phyloP scores from a whole-genome alignment of 2,888 invertebrate species.

The Xylophagus ater region DNA sequence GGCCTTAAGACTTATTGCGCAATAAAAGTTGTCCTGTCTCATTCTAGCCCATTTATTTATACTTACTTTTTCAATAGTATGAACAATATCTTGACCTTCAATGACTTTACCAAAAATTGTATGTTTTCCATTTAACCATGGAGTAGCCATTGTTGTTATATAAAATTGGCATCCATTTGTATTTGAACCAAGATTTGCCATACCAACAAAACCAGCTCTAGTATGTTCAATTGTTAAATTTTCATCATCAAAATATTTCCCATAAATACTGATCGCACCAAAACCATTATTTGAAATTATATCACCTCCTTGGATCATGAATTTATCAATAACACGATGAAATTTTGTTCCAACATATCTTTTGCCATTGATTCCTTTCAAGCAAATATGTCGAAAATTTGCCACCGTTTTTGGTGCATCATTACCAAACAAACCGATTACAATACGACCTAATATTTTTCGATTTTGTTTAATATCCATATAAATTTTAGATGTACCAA shows the following conservation, averaged over 20 bases:
- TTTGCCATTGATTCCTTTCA: conserved; percentile 60
- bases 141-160: conserved; percentile 76
- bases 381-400: conserved; percentile 75
- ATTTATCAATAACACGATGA: conserved; percentile 76
- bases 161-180: conserved; percentile 96
- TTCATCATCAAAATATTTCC: conserved; percentile 76
- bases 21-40: no score
- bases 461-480: conserved; percentile 69
- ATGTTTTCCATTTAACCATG: conserved; percentile 83
- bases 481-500: conserved; percentile 70
- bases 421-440: conserved; percentile 83
- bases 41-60: no score
- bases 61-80: conserved; percentile 60
- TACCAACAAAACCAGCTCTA: conserved; percentile 74
- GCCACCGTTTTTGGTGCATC: conserved; percentile 72
- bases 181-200: conserved; percentile 80
- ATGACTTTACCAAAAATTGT: conserved; percentile 80
- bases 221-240: conserved; percentile 70
- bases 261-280: conserved; percentile 78
- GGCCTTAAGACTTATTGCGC: no score
- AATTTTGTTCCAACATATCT: conserved; percentile 70
- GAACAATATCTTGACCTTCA: conserved; percentile 69
- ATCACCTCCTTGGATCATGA: conserved; percentile 91
- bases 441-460: conserved; percentile 60
- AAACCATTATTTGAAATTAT: conserved; percentile 65